Percentiles rank a stretch among this genome's conserved stretches.
These are phyloP conservation scores for Catostomus latipinnis DNA, from an alignment of 2,797 vertebrate species.

Conservation along the genomic window DNA sequence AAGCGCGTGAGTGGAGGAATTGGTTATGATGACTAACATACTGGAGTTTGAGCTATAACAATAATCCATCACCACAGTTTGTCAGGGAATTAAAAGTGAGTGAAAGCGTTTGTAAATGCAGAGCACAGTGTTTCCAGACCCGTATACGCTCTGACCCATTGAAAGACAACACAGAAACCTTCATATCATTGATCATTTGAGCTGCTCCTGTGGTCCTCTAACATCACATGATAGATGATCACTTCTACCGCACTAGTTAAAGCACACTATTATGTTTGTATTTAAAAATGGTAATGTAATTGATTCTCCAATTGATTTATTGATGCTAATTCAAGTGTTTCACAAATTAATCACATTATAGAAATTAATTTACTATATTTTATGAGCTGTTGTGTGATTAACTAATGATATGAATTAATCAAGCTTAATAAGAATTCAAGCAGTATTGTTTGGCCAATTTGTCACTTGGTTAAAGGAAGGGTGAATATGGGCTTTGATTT, in stretches of 20 bases:
- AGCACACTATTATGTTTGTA: constrained; percentile 80
- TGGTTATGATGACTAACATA: neutral
- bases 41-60: neutral
- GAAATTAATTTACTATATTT: constrained; percentile 82
- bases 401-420: constrained; percentile 88
- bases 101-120: neutral
- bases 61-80: neutral
- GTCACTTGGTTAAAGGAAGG: constrained; percentile 80
- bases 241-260: constrained; percentile 71
- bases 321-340: constrained; percentile 87
- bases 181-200: constrained; percentile 78
- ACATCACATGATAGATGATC: constrained; percentile 74
- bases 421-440: constrained; percentile 90
- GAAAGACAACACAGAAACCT: constrained; percentile 66
- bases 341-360: constrained; percentile 80
- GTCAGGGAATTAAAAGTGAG: neutral
- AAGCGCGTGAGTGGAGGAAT: neutral
- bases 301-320: constrained; percentile 88
- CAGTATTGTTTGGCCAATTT: constrained; percentile 85
- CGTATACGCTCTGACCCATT: constrained; percentile 57
- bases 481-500: constrained; percentile 77
- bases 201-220: constrained; percentile 69
- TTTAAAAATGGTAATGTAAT: constrained; percentile 82
- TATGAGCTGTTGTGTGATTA: constrained; percentile 80
- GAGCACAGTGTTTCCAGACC: neutral